Percentiles rank a stretch among this genome's conserved stretches.
These are phyloP conservation scores for Nylanderia fulva DNA, from an alignment of 1,140 invertebrate species.

Conservation along the genomic window DNA sequence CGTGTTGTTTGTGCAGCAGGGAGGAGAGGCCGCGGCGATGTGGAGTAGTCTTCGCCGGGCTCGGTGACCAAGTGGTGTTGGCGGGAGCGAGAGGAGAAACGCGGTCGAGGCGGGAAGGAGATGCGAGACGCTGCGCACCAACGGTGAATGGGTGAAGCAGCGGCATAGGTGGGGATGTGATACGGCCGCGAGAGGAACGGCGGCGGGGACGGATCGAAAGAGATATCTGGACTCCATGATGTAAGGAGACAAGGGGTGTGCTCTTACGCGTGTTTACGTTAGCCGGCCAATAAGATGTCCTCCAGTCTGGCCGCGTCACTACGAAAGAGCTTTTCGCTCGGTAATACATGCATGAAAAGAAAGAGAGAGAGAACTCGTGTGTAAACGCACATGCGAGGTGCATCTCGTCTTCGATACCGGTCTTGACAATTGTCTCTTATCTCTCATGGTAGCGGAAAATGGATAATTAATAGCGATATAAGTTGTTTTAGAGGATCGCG, in stretches of 20 bases:
- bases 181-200: slow-evolving; percentile 15
- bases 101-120: slow-evolving; percentile 42
- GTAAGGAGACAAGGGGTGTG: slow-evolving; percentile 64
- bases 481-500: too few species aligned
- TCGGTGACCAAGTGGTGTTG: neutral
- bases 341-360: too few species aligned
- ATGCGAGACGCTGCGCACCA: slow-evolving; percentile 52
- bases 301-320: slow-evolving; percentile 56
- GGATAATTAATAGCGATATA: neutral
- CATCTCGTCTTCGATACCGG: slow-evolving; percentile 30
- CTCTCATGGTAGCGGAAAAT: neutral
- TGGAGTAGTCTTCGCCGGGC: slow-evolving; percentile 18
- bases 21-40: slow-evolving; percentile 27
- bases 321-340: slow-evolving; percentile 34
- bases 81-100: neutral
- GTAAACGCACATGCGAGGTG: neutral
- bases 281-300: slow-evolving; percentile 62
- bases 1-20: slow-evolving; percentile 39
- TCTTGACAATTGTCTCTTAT: slow-evolving; percentile 22
- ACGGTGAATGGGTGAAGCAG: slow-evolving; percentile 56
- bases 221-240: slow-evolving; percentile 60
- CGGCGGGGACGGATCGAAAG: slow-evolving; percentile 30
- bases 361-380: neutral
- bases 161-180: slow-evolving; percentile 26
- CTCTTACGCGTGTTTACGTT: slow-evolving; percentile 61